phyloP scores from a whole-genome alignment of 2,113 vertebrate species.

The Thamnaconus septentrionalis region DNA sequence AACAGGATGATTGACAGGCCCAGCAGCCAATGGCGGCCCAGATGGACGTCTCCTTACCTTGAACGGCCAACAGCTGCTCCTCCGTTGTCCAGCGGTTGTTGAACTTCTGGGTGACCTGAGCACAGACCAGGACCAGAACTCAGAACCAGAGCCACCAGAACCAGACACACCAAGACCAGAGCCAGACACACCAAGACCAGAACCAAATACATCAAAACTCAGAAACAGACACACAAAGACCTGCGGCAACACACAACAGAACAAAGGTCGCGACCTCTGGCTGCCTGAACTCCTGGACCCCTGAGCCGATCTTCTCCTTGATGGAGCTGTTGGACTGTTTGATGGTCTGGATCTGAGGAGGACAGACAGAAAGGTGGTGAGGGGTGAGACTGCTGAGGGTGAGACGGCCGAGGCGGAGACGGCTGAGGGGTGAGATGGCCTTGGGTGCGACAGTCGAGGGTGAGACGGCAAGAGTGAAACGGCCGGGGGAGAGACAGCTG shows the following conservation, averaged over 20 bases:
- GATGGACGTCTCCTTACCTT: constrained; percentile 78
- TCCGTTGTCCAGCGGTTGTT: constrained; percentile 97
- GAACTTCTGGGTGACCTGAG: constrained; percentile 87
- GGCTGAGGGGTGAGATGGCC: too few relatives aligned
- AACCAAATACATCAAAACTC: neutral
- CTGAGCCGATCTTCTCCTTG: constrained; percentile 89
- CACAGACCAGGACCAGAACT: neutral
- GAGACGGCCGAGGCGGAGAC: neutral
- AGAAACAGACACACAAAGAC: neutral
- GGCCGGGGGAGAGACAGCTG: too few relatives aligned
- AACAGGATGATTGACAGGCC: constrained; percentile 12
- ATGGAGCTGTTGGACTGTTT: constrained; percentile 92
- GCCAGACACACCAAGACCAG: constrained; percentile 4
- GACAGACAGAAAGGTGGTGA: constrained; percentile 1
- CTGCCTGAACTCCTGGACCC: constrained; percentile 85
- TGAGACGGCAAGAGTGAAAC: too few relatives aligned
- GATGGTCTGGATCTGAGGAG: constrained; percentile 89
- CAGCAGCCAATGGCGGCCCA: too few relatives aligned
- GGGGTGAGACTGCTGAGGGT: neutral
- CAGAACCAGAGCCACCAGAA: neutral
- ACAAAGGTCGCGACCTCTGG: constrained; percentile 82
- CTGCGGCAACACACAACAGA: neutral
- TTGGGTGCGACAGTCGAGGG: too few relatives aligned
- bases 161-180: neutral
- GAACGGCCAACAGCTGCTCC: constrained; percentile 95